A percentile compares a stretch with the other conserved stretches of the same genome.
These are phyloP conservation scores for Hemicrepidius hirtus DNA, from an alignment of 2,888 invertebrate species.

Conservation along the genomic window DNA sequence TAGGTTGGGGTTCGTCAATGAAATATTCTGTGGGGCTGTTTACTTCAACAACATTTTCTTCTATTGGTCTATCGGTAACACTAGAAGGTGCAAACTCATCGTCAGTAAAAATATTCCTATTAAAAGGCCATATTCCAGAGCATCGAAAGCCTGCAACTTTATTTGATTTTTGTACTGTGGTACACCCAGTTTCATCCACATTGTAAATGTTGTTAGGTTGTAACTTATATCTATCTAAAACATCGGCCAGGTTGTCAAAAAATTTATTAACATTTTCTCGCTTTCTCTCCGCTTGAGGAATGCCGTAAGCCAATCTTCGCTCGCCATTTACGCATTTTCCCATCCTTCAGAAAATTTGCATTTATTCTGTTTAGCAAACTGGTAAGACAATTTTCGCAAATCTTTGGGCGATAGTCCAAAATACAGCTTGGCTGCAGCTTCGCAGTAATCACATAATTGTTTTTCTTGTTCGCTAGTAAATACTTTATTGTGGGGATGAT, in stretches of 20 bases:
- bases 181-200: too few relatives aligned
- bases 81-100: neutral
- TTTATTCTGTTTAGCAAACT: slow-evolving; percentile 36
- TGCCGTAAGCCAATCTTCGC: slow-evolving; percentile 38
- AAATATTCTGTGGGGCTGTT: too few relatives aligned
- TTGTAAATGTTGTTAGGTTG: too few relatives aligned
- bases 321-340: slow-evolving; percentile 15
- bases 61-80: neutral
- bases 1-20: neutral
- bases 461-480: neutral
- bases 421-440: slow-evolving; percentile 35
- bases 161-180: too few relatives aligned
- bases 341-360: neutral
- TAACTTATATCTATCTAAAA: too few relatives aligned
- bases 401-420: slow-evolving; percentile 48
- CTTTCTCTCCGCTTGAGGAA: slow-evolving; percentile 40
- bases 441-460: slow-evolving; percentile 38
- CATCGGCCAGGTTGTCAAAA: too few relatives aligned
- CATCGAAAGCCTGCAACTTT: neutral
- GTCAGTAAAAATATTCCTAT: too few relatives aligned
- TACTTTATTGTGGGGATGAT: slow-evolving; percentile 24
- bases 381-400: slow-evolving; percentile 42
- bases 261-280: too few relatives aligned
- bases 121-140: neutral
- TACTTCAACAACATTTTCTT: too few relatives aligned